Conservation (phyloP, 2,888 invertebrate species). For the Drosophila sordidula region DNA sequence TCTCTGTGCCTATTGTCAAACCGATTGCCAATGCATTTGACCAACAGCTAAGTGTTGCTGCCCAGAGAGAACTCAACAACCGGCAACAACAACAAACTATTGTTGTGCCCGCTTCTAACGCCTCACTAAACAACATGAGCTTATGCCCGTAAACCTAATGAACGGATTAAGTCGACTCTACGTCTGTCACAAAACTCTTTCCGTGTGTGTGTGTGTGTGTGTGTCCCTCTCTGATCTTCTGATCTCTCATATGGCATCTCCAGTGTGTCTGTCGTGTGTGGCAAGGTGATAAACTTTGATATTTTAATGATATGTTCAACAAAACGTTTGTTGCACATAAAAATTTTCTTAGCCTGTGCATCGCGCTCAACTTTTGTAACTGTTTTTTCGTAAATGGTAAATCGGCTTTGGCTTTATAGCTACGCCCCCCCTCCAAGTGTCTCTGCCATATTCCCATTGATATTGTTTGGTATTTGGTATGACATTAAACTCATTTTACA, state of each 20-base stretch:
- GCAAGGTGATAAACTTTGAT: conserved; percentile 80
- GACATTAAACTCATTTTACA: conserved; percentile 71
- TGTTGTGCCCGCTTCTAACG: conserved; percentile 70
- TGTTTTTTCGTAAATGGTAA: conserved; percentile 65
- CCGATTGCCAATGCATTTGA: conserved; percentile 41
- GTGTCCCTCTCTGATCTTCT: conserved; percentile 9
- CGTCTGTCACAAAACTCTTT: conserved; percentile 18
- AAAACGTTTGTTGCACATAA: conserved; percentile 80
- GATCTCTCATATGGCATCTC: conserved; percentile 22
- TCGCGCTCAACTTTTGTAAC: conserved; percentile 54
- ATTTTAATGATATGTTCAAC: conserved; percentile 83
- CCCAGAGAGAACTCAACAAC: conserved; percentile 12
- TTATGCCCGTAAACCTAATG: conserved; percentile 80
- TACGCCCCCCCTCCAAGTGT: conserved; percentile 6
- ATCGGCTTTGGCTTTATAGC: conserved; percentile 73
- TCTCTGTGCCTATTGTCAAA: conserved; percentile 60
- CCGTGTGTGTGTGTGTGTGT: neutral
- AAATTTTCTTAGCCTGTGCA: conserved; percentile 40
- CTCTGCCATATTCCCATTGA: conserved; percentile 17
- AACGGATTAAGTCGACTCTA: conserved; percentile 80
- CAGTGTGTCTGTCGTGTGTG: conserved; percentile 55
- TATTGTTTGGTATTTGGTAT: conserved; percentile 49
- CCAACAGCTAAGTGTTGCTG: conserved; percentile 8
- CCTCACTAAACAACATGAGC: conserved; percentile 74
- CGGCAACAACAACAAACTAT: conserved; percentile 40